phyloP scores from a whole-genome alignment of 2,888 invertebrate genomes.

The Dryobota labecula region DNA sequence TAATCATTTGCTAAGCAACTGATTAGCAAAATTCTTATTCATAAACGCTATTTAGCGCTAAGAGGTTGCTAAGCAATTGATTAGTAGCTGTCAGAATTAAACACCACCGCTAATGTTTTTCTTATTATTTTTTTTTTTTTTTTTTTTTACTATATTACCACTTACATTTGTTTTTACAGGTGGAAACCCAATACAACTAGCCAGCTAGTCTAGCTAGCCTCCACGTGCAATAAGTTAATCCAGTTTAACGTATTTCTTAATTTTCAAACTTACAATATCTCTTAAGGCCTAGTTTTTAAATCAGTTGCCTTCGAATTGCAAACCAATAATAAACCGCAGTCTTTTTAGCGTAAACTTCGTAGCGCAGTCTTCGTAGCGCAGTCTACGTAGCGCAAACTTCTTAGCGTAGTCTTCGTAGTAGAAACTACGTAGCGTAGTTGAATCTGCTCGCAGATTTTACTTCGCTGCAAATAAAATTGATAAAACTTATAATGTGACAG shows the following conservation, averaged over 20 bases:
- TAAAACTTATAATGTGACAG: no score
- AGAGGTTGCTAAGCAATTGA: no score
- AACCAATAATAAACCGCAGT: not conserved
- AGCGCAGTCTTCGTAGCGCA: constrained; percentile 12
- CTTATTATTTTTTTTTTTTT: not conserved
- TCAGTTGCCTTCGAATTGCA: not conserved
- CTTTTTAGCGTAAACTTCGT: not conserved
- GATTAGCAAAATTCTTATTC: no score
- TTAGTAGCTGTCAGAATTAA: no score
- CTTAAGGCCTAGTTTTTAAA: not conserved
- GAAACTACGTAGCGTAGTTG: not conserved
- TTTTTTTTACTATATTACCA: no score
- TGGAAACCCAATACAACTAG: no score
- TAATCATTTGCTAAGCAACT: no score
- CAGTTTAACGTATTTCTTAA: not conserved
- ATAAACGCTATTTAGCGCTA: no score
- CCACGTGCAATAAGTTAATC: not conserved
- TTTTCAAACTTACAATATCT: not conserved
- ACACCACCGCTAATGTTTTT: no score
- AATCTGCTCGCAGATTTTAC: not conserved
- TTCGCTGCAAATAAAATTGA: not conserved
- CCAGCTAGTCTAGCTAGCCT: no score
- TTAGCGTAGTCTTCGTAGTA: constrained; percentile 1
- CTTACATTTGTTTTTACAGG: no score
- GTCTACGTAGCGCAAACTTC: not conserved